phyloP scores from a whole-genome alignment of 1,140 invertebrate genomes.

The Psilanteris sp. region DNA sequence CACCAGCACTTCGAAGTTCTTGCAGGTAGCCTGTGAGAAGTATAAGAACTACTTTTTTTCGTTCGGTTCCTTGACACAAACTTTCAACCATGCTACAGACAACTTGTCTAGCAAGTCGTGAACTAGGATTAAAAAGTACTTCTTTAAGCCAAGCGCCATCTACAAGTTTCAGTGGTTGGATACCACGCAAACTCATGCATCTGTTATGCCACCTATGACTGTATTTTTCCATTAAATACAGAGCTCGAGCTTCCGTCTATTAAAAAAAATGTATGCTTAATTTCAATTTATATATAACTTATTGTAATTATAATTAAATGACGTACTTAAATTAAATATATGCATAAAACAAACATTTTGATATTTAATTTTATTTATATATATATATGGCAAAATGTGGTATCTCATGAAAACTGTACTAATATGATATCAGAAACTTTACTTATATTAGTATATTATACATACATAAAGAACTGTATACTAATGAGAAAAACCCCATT shows the following conservation, averaged over 20 bases:
- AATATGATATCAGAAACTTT: no score
- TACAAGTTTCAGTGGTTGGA: conserved; percentile 79
- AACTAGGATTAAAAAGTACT: conserved; percentile 94
- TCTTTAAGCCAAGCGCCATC: conserved; percentile 91
- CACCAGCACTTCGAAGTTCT: conserved; percentile 90
- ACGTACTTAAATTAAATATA: no score
- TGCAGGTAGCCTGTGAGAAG: conserved; percentile 93
- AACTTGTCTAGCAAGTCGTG: conserved; percentile 91
- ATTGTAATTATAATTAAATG: no score
- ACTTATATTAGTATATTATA: no score
- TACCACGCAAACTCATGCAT: conserved; percentile 72
- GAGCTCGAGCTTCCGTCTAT: conserved; percentile 79
- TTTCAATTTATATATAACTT: no score
- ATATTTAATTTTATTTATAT: no score
- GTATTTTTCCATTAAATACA: conserved; percentile 90
- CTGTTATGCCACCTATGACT: conserved; percentile 82
- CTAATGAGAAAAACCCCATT: no score
- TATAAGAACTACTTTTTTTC: conserved; percentile 89
- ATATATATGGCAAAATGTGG: no score
- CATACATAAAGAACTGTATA: no score
- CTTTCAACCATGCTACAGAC: conserved; percentile 93
- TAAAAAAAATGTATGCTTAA: conserved; percentile 9
- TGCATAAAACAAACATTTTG: no score
- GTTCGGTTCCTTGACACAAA: conserved; percentile 86
- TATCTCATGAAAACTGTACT: no score